These are phyloP conservation scores for Pygmarrhopalites habei DNA, from an alignment of 1,140 invertebrate species.

Conservation along the genomic window DNA sequence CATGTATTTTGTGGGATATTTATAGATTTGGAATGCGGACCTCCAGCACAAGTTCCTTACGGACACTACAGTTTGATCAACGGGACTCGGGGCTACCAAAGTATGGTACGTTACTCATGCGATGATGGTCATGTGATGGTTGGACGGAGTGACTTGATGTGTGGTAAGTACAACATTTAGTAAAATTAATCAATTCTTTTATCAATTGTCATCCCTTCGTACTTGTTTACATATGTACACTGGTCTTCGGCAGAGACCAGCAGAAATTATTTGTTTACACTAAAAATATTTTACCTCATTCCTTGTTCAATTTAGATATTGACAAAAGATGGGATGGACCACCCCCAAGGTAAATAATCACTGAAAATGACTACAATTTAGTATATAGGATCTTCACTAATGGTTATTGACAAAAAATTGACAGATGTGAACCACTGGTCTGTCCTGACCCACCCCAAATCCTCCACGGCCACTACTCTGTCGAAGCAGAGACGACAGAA, in stretches of 20 bases:
- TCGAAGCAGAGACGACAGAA: slow-evolving; percentile 52
- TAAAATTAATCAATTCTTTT: no score
- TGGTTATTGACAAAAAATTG: no score
- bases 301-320: no score
- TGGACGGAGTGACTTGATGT: slow-evolving; percentile 68
- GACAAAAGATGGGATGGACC: slow-evolving; percentile 90
- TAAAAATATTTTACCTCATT: no score
- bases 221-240: no score
- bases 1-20: slow-evolving; percentile 31
- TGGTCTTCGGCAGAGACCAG: no score
- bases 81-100: slow-evolving; percentile 72
- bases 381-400: background rate
- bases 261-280: no score
- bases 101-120: slow-evolving; percentile 75
- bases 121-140: slow-evolving; percentile 76
- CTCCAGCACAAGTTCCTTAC: slow-evolving; percentile 74
- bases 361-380: background rate
- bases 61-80: slow-evolving; percentile 75
- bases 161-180: no score
- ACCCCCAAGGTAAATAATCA: slow-evolving; percentile 55
- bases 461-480: slow-evolving; percentile 59
- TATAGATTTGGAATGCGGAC: slow-evolving; percentile 78
- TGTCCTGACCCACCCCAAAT: slow-evolving; percentile 56
- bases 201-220: no score
- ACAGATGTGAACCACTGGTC: slow-evolving; percentile 25